phyloP scores from a whole-genome alignment of 2,113 vertebrate genomes.

The Saguinus midas region DNA sequence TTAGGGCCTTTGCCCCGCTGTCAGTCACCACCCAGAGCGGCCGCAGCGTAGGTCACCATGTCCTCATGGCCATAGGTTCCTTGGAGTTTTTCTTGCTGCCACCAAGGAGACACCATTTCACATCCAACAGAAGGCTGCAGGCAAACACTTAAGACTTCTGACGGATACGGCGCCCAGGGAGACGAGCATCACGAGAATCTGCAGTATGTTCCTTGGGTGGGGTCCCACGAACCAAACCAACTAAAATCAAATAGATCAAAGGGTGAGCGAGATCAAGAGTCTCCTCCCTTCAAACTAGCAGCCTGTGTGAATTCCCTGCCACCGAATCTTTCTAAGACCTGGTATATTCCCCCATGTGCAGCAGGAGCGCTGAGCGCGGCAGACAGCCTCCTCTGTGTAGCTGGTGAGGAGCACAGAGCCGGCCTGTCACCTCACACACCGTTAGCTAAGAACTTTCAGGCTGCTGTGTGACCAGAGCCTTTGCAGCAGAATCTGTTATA shows the following conservation, averaged over 20 bases:
- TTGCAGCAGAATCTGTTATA: no score
- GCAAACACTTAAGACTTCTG: background rate
- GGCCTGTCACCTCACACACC: no score
- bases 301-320: background rate
- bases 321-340: background rate
- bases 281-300: background rate
- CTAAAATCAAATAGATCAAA: background rate
- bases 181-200: background rate
- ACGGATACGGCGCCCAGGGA: background rate
- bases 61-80: background rate
- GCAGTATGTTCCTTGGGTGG: no score
- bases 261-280: background rate
- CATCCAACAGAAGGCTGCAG: background rate
- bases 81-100: background rate
- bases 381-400: background rate
- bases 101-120: background rate
- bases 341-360: background rate
- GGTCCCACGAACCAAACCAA: background rate
- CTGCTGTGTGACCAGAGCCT: no score
- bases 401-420: no score
- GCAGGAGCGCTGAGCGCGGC: accelerated
- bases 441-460: no score
- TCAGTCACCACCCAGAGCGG: no score
- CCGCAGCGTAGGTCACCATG: no score
- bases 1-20: no score